Conservation (phyloP, 2,888 invertebrate genomes). For the Deilephila porcellus region DNA sequence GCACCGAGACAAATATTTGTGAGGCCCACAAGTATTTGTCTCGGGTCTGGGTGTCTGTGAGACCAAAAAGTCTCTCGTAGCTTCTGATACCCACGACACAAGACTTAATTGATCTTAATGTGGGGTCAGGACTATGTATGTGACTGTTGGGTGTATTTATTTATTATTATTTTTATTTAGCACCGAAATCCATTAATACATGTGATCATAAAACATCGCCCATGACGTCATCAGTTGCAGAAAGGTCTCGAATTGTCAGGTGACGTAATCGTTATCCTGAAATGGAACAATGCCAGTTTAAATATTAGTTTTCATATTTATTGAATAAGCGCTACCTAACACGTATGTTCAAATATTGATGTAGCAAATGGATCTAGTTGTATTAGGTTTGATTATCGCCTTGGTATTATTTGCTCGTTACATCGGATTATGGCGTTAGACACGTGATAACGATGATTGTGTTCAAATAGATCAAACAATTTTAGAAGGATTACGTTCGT, state of each 20-base stretch:
- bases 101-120: too few relatives aligned
- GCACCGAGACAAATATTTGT: too few relatives aligned
- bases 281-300: neutral
- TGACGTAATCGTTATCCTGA: constrained; percentile 6
- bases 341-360: neutral
- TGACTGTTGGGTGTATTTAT: too few relatives aligned
- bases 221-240: neutral
- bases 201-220: neutral
- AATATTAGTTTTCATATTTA: neutral
- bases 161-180: too few relatives aligned
- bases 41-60: too few relatives aligned
- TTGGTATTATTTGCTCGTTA: constrained; percentile 20
- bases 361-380: neutral
- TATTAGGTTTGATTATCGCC: constrained; percentile 2
- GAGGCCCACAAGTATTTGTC: too few relatives aligned
- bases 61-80: too few relatives aligned
- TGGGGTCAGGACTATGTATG: too few relatives aligned
- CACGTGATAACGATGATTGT: neutral
- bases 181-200: too few relatives aligned
- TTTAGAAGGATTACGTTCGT: neutral
- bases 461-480: neutral
- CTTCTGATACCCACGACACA: too few relatives aligned
- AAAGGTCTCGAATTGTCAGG: neutral
- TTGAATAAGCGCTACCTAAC: neutral
- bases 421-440: constrained; percentile 8